Evolutionary conservation across 23 tunicate genomes (phyloP).

Genomic region (Ciona savignyi): DNA sequence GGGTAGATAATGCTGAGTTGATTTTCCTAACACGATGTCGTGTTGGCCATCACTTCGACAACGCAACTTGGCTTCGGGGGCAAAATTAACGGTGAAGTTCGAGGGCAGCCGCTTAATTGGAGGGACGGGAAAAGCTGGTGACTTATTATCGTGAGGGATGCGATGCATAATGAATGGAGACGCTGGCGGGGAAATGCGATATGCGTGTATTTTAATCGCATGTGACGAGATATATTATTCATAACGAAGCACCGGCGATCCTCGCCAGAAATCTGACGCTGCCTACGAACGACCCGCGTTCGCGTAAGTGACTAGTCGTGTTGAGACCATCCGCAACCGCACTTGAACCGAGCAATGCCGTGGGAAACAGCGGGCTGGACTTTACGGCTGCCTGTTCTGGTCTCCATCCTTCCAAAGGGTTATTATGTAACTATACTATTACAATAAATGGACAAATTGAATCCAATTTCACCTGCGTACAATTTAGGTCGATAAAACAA

Average conservation of each 20-base stretch:
- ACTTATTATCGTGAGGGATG: slow-evolving; percentile 1
- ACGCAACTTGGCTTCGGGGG: not conserved
- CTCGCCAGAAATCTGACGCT: not conserved
- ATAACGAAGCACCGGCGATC: slow-evolving; percentile 14
- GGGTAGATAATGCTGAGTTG: too few species aligned
- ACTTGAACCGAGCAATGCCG: not conserved
- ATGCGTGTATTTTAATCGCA: slow-evolving; percentile 31
- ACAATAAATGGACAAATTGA: too few species aligned
- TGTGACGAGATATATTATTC: slow-evolving; percentile 63
- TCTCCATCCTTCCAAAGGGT: too few species aligned
- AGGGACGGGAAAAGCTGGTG: slow-evolving; percentile 1
- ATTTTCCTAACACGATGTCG: too few species aligned
- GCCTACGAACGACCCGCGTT: not conserved
- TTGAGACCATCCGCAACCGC: not conserved
- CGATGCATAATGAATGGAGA: slow-evolving; percentile 19
- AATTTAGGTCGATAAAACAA: too few species aligned
- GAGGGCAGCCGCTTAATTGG: not conserved
- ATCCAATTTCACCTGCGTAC: too few species aligned
- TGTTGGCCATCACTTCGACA: not conserved
- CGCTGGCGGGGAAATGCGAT: slow-evolving; percentile 16
- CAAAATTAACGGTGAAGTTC: not conserved
- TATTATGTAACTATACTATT: too few species aligned
- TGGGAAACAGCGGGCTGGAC: not conserved
- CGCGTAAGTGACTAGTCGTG: slow-evolving; percentile 2
- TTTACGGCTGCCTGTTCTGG: not conserved